Evolutionary conservation across 2,113 vertebrate genomes (phyloP).

Genomic region (Caranx ignobilis): DNA sequence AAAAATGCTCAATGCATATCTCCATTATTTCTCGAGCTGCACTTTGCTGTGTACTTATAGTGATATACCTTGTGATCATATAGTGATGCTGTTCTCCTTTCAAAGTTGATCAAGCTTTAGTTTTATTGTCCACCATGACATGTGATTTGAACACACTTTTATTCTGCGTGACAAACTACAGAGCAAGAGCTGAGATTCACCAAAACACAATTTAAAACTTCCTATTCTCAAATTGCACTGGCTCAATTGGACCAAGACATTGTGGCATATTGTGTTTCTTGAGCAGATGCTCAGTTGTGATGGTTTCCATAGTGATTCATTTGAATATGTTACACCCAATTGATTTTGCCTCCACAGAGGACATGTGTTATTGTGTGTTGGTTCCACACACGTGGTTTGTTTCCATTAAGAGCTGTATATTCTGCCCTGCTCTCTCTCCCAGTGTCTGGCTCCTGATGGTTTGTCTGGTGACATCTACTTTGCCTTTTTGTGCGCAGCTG

Average conservation of each 20-base stretch:
- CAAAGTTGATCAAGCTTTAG: neutral
- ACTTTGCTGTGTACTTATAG: neutral
- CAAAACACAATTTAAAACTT: conserved; percentile 7
- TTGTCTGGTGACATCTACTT: conserved; percentile 61
- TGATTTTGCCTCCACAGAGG: conserved; percentile 19
- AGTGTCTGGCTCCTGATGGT: conserved; percentile 50
- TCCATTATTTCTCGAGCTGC: neutral
- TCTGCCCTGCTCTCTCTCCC: neutral
- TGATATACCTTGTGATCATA: neutral
- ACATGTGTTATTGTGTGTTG: conserved; percentile 34
- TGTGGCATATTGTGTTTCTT: conserved; percentile 10
- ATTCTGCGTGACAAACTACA: neutral
- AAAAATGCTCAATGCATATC: neutral
- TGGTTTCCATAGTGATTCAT: conserved; percentile 21
- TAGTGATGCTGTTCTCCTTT: neutral
- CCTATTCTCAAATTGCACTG: neutral
- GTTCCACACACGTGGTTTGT: conserved; percentile 27
- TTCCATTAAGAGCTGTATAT: conserved; percentile 46
- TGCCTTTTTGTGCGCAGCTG: conserved; percentile 46
- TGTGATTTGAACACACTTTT: conserved; percentile 13
- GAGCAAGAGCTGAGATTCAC: neutral
- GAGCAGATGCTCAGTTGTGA: conserved; percentile 12
- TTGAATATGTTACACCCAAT: conserved; percentile 5
- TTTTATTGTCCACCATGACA: neutral
- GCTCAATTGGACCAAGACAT: neutral